Evolutionary conservation across 2,888 invertebrate species (phyloP).

Genomic region (Cremastinae sp.): DNA sequence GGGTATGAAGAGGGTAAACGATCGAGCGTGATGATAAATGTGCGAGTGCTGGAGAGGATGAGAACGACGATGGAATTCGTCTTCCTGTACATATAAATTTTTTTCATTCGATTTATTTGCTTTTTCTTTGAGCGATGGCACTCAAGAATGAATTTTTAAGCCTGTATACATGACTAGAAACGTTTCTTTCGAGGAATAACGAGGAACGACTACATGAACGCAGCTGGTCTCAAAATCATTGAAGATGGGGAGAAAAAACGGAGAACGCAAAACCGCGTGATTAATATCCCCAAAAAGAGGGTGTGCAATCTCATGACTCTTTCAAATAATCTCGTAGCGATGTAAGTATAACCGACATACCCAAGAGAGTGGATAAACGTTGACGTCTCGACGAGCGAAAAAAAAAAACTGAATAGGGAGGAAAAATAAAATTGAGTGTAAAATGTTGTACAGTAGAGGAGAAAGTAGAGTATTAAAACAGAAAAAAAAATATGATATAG

Average conservation of each 20-base stretch:
- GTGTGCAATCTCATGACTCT: slow-evolving; percentile 80
- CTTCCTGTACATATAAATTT: slow-evolving; percentile 60
- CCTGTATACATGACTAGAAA: slow-evolving; percentile 36
- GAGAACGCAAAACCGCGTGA: slow-evolving; percentile 27
- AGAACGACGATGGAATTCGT: slow-evolving; percentile 49
- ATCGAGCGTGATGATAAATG: slow-evolving; percentile 23
- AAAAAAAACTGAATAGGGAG: slow-evolving; percentile 22
- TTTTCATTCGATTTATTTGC: slow-evolving; percentile 32
- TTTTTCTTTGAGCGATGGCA: slow-evolving; percentile 12
- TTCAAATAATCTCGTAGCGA: slow-evolving; percentile 78
- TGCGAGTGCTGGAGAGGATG: slow-evolving; percentile 16
- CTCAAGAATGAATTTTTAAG: slow-evolving; percentile 20
- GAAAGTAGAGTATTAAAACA: slow-evolving; percentile 76
- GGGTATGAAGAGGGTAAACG: neutral
- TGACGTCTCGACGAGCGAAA: slow-evolving; percentile 43
- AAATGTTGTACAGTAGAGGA: slow-evolving; percentile 80
- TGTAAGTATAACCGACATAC: slow-evolving; percentile 73
- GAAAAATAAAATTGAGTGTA: slow-evolving; percentile 71
- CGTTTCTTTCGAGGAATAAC: slow-evolving; percentile 7
- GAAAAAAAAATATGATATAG: slow-evolving; percentile 60
- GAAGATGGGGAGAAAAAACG: slow-evolving; percentile 11
- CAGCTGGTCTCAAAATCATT: slow-evolving; percentile 61
- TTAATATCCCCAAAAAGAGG: slow-evolving; percentile 56
- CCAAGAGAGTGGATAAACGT: slow-evolving; percentile 63
- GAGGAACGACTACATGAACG: slow-evolving; percentile 39